Base-by-base conservation (phyloP, 2,888 invertebrate genomes). In the Hirtodrosophila histrioides region DNA sequence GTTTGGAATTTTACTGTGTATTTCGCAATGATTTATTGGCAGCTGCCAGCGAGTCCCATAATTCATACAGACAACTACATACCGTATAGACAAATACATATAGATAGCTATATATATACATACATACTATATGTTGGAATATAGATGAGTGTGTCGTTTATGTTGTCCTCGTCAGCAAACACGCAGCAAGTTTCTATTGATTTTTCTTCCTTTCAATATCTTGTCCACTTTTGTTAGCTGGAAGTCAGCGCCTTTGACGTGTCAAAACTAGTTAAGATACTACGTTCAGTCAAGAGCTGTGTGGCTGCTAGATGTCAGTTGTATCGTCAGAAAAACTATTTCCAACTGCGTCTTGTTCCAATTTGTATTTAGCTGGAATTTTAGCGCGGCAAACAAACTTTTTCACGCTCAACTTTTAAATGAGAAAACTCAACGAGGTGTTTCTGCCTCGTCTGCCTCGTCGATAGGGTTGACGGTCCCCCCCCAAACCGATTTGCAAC, bases 201-300 rank as follows among this genome's bases (percentile, higher is more conserved):
- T 81, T 83, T 80, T 69, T 27, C 44, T 29, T 44, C 3, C 36
- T 43, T 17, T 44, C 36, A 55, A 1, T 50, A 67, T 66, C 49
- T 69, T 74, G 65, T 46, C 51, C 55, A 57, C 29, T 50, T 11
- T 37, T 8, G 17, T 17, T 17, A 36, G n/a, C 17, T 17, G 17
- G 17, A 17, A 17, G 29, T 44, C 48, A 60, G 36, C 48, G 54
- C 31, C 39, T 43, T 53, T 55, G 58, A 75, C 81, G 66, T 84
- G 84, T 66, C 75, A 78, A 69, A 75, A 64, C 69, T 73, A 57
- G 78, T 65, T 80, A 75, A 70, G 80, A 83, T 77, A 17, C 17
- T 77, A 17, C 17, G 17, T 1, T 1, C 17, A 71, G 73, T 61
- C 58, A 39, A 57, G 55, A 31, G 4, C 9, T 31, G 7, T 4